Evolutionary conservation across 2,888 invertebrate genomes (phyloP), one percentile per base, ranked within the genome.

Genomic region (Fragum whitleyi): DNA sequence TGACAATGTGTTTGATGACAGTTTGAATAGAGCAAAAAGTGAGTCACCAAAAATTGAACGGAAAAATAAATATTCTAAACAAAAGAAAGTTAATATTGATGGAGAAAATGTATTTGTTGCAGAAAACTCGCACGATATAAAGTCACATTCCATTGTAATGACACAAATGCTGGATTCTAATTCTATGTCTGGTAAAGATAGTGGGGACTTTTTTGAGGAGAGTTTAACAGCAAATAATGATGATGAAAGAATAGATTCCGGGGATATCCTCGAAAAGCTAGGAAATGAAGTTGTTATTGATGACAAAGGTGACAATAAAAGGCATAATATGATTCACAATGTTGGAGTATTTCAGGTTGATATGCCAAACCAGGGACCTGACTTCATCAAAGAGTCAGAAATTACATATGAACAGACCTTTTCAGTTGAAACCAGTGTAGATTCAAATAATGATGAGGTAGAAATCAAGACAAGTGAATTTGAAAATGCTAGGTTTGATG

Each of bases 161-260:
- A 32, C 11, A 19, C 39, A 39, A 11, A 42, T 23, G 21, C 2
- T 42, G 0, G 42, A 65, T 3, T n/a, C 39, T 23, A 36, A 42
- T 32, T 6, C 21, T 26, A 42, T 65, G 65, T 65, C 77, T 53
- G 81, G 81, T 21, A 77, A 81, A 70, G 81, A 81, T 32, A 74
- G 67, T n/a, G 85, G 81, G 28, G 81, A 85, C 47, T 81, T 80
- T 71, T 81, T 84, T 62, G 84, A 81, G 67, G 84, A 85, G 65
- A 59, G 51, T 70, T 70, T 21, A 19, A 32, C 65, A 42, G 11
- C 21, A 11, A 42, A 29, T 59, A 26, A 47, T 51, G 21, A 59
- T 57, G 42, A 62, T 62, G 62, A 57, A 14, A 70, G 72, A 67
- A 36, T 72, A 72, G 78, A 78, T 59, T 80, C 80, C 59, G 80